A percentile compares a stretch with the other conserved stretches of the same genome.
Evolutionary conservation across 2,888 invertebrate genomes (phyloP).

Genomic region (Acronicta aceris): DNA sequence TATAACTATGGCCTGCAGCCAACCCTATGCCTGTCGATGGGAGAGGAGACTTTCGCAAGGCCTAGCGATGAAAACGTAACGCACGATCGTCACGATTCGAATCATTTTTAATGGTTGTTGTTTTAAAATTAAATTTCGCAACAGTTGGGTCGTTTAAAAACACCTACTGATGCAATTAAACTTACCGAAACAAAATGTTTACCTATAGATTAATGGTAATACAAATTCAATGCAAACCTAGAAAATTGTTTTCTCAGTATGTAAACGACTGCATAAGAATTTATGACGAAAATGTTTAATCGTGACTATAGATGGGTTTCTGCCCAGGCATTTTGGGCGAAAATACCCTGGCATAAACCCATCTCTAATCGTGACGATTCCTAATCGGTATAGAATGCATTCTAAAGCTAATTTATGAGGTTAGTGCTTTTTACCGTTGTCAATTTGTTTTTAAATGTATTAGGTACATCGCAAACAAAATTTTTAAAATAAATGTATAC

Average conservation of each 20-base stretch:
- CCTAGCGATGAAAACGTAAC: constrained; percentile 51
- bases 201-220: neutral
- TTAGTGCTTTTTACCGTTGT: too few relatives aligned
- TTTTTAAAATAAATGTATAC: neutral
- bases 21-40: constrained; percentile 34
- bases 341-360: too few relatives aligned
- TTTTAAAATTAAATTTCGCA: constrained; percentile 53
- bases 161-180: constrained; percentile 40
- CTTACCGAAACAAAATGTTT: neutral
- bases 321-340: too few relatives aligned
- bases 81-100: constrained; percentile 62
- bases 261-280: too few relatives aligned
- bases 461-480: too few relatives aligned
- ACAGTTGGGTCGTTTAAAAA: constrained; percentile 25
- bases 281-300: too few relatives aligned
- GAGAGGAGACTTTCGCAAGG: constrained; percentile 48
- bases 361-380: neutral
- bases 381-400: neutral
- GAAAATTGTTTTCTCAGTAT: too few relatives aligned
- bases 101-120: constrained; percentile 53
- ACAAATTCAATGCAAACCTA: too few relatives aligned
- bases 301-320: too few relatives aligned
- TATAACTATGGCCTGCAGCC: constrained; percentile 15
- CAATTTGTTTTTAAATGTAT: too few relatives aligned
- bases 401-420: too few relatives aligned